Base-by-base conservation (phyloP, 2,888 invertebrate genomes). In the Apodemia zela region DNA sequence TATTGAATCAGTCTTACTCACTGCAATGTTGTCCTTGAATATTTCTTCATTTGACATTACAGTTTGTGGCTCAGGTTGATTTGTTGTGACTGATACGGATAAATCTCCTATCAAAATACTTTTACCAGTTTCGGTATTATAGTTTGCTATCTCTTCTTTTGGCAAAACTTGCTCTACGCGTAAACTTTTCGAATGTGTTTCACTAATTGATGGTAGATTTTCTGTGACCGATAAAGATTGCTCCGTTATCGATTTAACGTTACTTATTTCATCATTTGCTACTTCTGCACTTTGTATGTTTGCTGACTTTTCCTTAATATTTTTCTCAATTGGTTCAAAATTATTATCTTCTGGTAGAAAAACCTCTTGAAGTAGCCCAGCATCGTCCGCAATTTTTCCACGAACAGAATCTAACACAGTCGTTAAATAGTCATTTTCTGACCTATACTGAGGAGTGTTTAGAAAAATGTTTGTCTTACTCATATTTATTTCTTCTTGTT, bases 341-440 rank as follows among this genome's bases (percentile, higher is more conserved):
- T 35, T 21, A n/a, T 57, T 35, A 45, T 38, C n/a, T 33, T 47
- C 35, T 17, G 33, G 17, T 10, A 38, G 21, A 21, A 21, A 10
- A 29, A 47, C 21, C 11, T 63, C 59, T 33, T 47, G 10, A 17
- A 15, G n/a, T 45, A 29, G 8, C 2, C 13, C 15, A 25, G 25
- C 54, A 15, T 57, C 54, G 7, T 57, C n/a, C 29, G 54, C 13
- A 8, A 57, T 57, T 25, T 57, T 57, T 29, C 29, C 54, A 57
- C 54, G 54, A 25, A 57, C 29, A 29, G 6, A 2, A 2, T 57
- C 54, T 7, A 25, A n/a, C 13, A 29, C 29, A 15, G 29, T 29
- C 4, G 15, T 25, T 25, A 57, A 15, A 57, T 15, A 29, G 7
- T 15, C 13, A 57, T 25, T 57, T 57, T 57, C 54, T 15, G 25